Conservation (phyloP, 1,140 invertebrate species). For the Drosophila oshimai region DNA sequence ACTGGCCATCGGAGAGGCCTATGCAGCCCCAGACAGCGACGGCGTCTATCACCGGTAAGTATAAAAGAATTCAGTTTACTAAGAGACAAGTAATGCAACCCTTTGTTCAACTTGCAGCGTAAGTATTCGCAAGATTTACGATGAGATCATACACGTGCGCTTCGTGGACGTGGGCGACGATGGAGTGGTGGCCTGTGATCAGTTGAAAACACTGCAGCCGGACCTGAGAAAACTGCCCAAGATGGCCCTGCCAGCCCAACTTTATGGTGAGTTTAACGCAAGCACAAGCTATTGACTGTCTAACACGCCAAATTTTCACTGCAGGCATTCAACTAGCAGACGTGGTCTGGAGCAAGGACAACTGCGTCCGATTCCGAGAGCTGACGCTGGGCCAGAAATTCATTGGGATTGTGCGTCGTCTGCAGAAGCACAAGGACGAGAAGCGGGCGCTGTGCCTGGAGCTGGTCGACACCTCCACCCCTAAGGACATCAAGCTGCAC, state of each 20-base stretch:
- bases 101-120: slow-evolving; percentile 41
- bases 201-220: slow-evolving; percentile 54
- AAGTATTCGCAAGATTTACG: slow-evolving; percentile 69
- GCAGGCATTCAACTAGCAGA: slow-evolving; percentile 60
- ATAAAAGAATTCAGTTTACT: no score
- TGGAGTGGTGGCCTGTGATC: slow-evolving; percentile 60
- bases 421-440: slow-evolving; percentile 45
- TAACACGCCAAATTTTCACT: neutral
- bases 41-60: slow-evolving; percentile 74
- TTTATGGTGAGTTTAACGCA: slow-evolving; percentile 53
- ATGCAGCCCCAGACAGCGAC: slow-evolving; percentile 61
- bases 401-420: slow-evolving; percentile 52
- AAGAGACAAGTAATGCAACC: no score
- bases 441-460: slow-evolving; percentile 44
- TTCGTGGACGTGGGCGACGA: slow-evolving; percentile 77
- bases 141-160: slow-evolving; percentile 69
- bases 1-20: slow-evolving; percentile 67
- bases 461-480: slow-evolving; percentile 66
- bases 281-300: fast-evolving
- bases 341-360: slow-evolving; percentile 72
- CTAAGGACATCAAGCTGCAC: slow-evolving; percentile 67
- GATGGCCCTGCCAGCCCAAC: slow-evolving; percentile 68
- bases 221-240: slow-evolving; percentile 71
- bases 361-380: slow-evolving; percentile 69
- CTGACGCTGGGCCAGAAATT: slow-evolving; percentile 74